Evolutionary conservation across 2,113 vertebrate species (phyloP).

Genomic region (Dascyllus trimaculatus): DNA sequence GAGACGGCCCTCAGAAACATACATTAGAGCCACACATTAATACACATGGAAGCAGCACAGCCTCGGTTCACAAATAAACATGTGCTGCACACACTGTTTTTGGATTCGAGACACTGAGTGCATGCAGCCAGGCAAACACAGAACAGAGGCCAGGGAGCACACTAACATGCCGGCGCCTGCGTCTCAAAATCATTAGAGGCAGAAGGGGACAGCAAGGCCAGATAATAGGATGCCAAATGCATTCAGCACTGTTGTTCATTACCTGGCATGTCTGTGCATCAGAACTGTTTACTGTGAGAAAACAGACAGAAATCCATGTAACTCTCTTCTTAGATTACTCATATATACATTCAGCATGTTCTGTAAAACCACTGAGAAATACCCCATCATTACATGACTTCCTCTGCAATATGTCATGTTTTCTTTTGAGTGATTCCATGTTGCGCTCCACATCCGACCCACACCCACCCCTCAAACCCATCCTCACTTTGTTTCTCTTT

Average conservation of each 20-base stretch:
- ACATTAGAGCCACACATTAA: conserved; percentile 6
- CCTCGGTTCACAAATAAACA: conserved; percentile 20
- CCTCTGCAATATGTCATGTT: conserved; percentile 8
- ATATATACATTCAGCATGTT: conserved; percentile 13
- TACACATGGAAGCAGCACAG: neutral
- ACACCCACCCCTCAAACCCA: conserved; percentile 18
- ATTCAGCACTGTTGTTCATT: conserved; percentile 71
- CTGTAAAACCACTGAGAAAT: conserved; percentile 11
- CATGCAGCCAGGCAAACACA: conserved; percentile 39
- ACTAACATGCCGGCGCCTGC: conserved; percentile 43
- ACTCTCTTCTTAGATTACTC: conserved; percentile 6
- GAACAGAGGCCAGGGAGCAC: conserved; percentile 47
- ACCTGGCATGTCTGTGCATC: conserved; percentile 40
- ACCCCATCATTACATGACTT: conserved; percentile 6
- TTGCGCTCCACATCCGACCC: conserved; percentile 1
- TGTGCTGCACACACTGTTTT: conserved; percentile 3
- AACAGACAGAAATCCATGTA: conserved; percentile 41
- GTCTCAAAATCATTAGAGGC: conserved; percentile 67
- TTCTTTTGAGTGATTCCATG: conserved; percentile 26
- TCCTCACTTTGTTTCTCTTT: conserved; percentile 48
- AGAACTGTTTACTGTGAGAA: conserved; percentile 51
- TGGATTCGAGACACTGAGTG: conserved; percentile 23
- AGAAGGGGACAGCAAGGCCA: conserved; percentile 59
- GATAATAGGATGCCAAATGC: conserved; percentile 66
- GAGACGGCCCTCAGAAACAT: conserved; percentile 8